Percentiles rank a stretch among this genome's conserved stretches.
Conservation (phyloP, 1,140 invertebrate genomes). For the Stenopsyche tienmushanensis region DNA sequence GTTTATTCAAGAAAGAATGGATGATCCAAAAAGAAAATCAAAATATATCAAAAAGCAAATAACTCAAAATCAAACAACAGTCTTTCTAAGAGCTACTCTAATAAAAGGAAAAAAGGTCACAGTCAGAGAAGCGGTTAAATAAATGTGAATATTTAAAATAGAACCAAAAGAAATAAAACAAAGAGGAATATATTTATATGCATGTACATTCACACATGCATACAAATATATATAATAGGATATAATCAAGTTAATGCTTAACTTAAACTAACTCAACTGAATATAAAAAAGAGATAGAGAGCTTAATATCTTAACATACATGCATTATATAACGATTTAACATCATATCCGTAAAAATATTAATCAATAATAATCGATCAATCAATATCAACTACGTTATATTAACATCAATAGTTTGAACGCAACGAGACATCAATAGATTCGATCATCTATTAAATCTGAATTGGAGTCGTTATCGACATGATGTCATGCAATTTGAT, state of each 20-base stretch:
- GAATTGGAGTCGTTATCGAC: too few relatives aligned
- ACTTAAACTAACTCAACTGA: neutral
- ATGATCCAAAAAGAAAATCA: neutral
- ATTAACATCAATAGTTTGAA: neutral
- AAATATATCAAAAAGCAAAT: neutral
- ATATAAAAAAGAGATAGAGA: neutral
- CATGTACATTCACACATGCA: neutral
- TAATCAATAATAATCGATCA: neutral
- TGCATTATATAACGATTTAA: neutral
- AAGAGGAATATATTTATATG: too few relatives aligned
- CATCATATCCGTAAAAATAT: neutral
- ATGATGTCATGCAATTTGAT: neutral
- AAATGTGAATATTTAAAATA: neutral
- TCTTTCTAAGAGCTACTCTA: neutral
- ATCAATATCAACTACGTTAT: too few relatives aligned
- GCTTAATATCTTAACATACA: neutral
- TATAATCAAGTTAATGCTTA: neutral
- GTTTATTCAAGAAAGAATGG: neutral
- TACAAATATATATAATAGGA: neutral
- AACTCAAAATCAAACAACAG: neutral
- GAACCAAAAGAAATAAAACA: neutral
- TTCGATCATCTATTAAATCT: neutral
- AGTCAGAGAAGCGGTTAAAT: neutral
- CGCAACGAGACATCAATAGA: neutral
- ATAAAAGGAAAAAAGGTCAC: neutral